These are phyloP conservation scores for Brachyhypopomus gauderio DNA, from an alignment of 2,113 vertebrate species.

Conservation along the genomic window DNA sequence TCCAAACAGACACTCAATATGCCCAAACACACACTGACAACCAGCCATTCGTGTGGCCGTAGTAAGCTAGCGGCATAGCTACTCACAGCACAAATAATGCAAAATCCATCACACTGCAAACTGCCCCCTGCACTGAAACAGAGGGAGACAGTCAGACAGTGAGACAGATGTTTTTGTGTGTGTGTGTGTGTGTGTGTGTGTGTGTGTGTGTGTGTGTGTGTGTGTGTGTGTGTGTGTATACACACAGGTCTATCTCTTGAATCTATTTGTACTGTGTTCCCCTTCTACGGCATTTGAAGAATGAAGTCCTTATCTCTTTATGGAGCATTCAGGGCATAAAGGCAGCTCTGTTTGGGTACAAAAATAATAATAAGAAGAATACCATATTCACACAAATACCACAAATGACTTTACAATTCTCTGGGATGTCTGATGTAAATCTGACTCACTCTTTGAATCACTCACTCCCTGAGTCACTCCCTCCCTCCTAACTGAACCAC, in stretches of 20 bases:
- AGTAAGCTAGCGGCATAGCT: slow-evolving; percentile 17
- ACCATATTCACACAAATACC: no score
- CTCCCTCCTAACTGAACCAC: background rate
- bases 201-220: no score
- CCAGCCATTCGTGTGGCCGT: slow-evolving; percentile 16
- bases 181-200: no score
- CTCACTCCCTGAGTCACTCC: background rate
- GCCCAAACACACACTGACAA: background rate
- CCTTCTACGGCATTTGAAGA: no score
- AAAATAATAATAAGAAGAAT: no score
- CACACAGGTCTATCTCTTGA: no score
- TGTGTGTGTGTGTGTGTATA: no score
- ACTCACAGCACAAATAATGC: slow-evolving; percentile 44
- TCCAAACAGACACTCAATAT: no score
- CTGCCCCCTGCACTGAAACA: background rate
- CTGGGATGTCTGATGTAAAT: background rate
- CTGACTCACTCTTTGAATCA: background rate
- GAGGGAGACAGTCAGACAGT: background rate
- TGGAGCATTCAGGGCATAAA: no score
- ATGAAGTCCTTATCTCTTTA: no score
- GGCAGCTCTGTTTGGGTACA: no score
- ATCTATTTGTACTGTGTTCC: no score
- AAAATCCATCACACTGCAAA: slow-evolving; percentile 34
- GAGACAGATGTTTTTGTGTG: background rate
- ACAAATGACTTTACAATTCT: background rate